A percentile compares a stretch with the other conserved stretches of the same genome.
Evolutionary conservation across 2,797 vertebrate species (phyloP).

Genomic region (Silurus aristotelis): DNA sequence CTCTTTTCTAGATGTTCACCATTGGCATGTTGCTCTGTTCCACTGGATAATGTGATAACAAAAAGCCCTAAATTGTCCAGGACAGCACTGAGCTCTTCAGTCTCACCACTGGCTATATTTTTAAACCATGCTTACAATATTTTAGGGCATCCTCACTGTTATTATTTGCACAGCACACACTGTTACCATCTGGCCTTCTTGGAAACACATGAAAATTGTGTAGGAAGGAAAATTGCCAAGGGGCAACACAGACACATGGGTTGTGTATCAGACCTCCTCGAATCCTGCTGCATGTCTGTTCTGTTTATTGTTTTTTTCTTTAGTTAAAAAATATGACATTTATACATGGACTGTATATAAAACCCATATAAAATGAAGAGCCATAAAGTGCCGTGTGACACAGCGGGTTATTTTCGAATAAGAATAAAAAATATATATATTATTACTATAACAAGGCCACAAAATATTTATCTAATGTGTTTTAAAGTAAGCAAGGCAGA

Average conservation of each 20-base stretch:
- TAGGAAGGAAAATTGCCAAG: constrained; percentile 7
- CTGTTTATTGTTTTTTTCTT: neutral
- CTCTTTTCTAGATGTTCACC: neutral
- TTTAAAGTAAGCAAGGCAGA: neutral
- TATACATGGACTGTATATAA: neutral
- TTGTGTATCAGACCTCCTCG: no score
- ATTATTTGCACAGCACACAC: constrained; percentile 15
- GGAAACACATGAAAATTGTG: neutral
- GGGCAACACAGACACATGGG: neutral
- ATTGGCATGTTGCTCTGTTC: neutral
- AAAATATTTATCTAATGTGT: neutral
- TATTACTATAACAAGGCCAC: neutral
- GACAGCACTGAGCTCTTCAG: neutral
- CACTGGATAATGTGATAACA: neutral
- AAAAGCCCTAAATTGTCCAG: neutral
- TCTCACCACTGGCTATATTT: neutral
- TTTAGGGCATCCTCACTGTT: neutral
- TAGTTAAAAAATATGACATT: neutral
- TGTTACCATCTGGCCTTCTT: constrained; percentile 22
- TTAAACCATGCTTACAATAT: neutral
- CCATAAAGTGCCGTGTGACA: neutral
- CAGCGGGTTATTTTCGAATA: neutral
- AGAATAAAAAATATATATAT: no score
- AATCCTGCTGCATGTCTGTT: neutral
- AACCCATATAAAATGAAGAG: neutral